Evolutionary conservation across 1,140 invertebrate species (phyloP).

Genomic region (Lutraria rhynchaena): DNA sequence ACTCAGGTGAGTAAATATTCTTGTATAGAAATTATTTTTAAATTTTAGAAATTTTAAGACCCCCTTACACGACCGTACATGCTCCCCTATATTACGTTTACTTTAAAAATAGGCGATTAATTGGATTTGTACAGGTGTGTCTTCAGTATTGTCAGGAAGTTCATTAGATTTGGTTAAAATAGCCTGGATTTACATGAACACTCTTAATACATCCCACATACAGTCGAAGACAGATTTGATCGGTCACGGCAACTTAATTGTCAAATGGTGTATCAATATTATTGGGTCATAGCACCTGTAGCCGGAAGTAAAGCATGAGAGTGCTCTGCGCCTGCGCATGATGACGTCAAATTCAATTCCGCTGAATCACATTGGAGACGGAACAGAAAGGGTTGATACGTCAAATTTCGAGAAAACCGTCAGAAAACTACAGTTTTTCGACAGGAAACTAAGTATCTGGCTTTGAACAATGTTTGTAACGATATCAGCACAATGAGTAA

Average conservation of each 20-base stretch:
- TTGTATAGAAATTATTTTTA: neutral
- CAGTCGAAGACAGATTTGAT: constrained; percentile 9
- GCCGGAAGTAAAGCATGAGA: constrained; percentile 41
- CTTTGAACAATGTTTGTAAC: constrained; percentile 32
- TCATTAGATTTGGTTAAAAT: neutral
- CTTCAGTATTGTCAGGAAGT: neutral
- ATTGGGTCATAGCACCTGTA: constrained; percentile 32
- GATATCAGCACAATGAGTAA: neutral
- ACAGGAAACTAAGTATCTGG: too few relatives aligned
- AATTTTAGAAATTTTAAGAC: neutral
- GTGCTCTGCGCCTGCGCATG: constrained; percentile 59
- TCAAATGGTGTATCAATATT: too few relatives aligned
- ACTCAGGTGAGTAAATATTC: constrained; percentile 69
- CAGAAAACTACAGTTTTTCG: too few relatives aligned
- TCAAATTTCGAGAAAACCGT: constrained; percentile 5
- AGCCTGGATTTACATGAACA: neutral
- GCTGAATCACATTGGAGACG: constrained; percentile 67
- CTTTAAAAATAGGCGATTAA: neutral
- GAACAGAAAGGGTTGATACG: constrained; percentile 31
- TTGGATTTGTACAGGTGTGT: neutral
- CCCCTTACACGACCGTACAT: neutral
- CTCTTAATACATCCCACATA: constrained; percentile 7
- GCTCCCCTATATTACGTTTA: neutral
- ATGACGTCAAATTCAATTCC: constrained; percentile 73
- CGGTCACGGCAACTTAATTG: constrained; percentile 32